Base-by-base conservation (phyloP, 2,888 invertebrate genomes). In the Monoplex corrugatus region DNA sequence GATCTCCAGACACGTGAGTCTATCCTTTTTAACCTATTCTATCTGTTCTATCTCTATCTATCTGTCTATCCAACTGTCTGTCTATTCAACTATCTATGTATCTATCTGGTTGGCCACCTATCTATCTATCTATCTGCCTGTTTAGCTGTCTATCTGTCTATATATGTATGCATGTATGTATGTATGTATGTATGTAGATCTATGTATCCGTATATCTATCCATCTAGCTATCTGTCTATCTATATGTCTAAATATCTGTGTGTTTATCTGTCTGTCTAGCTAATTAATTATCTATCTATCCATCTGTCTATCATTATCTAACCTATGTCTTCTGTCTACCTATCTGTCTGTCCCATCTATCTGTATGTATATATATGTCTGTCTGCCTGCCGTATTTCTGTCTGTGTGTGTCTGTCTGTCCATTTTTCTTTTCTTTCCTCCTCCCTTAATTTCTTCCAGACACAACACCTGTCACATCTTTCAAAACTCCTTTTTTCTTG, bases 1-100 rank as follows among this genome's bases (percentile, higher is more conserved):
- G 91, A 92, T 63, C 68, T 83, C 63, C 91, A 93, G 45, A 91
- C 91, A 44, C 92, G 93, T 93, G 85, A 91, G 91, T 84, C 0
- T 13, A 23, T 23, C 23, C n/a, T 68, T n/a, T 78, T 80, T 40
- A 38, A 16, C 40, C 28, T 80, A n/a, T 40, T 38, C 2, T 80
- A 16, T 80, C 23, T 50, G 0, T 43, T 45, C 38, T 38, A 44
- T 32, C 38, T 78, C 75, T 75, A 19, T 68, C n/a, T n/a, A 19
- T 35, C 35, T 35, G 38, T 78, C 38, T 38, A 6, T 38, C 19
- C 44, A 28, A 19, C n/a, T 43, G 28, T 82, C 28, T 44, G 44
- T 44, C 43, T 82, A 44, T 38, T 32, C 16, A 35, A 16, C 10
- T 80, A 43, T 45, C 10, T 28, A 44, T 44, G n/a, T 10, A 44